Evolutionary conservation across 2,113 vertebrate species (phyloP), one percentile per base, ranked within the genome.

Genomic region (Polypterus bichir): DNA sequence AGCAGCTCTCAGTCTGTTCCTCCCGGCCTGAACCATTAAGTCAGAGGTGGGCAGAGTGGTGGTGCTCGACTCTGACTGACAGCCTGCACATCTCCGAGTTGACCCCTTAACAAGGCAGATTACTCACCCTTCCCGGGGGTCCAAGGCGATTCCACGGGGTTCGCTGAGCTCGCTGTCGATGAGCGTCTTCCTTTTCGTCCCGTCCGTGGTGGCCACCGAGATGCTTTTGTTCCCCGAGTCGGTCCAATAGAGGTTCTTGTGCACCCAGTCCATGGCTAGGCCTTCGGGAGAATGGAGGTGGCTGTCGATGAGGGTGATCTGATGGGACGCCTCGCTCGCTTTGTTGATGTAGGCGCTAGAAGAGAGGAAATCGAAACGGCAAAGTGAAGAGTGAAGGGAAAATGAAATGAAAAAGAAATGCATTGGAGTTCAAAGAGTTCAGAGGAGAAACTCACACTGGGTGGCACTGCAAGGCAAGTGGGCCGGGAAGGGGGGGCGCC

Each of bases 221-320:
- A 99, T 91, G 66, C 89, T 97, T 77, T 95, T 98, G 75, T 92
- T 92, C 66, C 95, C 93, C 0, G 96, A 99, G 78, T 99, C 96
- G 0, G 96, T 97, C 96, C 96, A 99, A 78, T 98, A 99, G 81
- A 99, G 91, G 73, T 97, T 97, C 74, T 93, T 94, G 60, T 98
- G 95, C 48, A 97, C 83, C 96, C 96, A 99, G 82, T 99, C 96
- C 46, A 97, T 85, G 0, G 96, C 96, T 72, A 99, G 80, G 44
- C 95, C 93, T 76, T 99, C 94, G 0, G 96, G 96, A 3, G 93
- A 94, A 77, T 93, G 85, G 44, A 97, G 83, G 59, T 85, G 83
- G 49, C 89, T 85, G 47, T 93, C 92, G 5, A 99, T 89, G 62
- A 99, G 77, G 3, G 86, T 88, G 67, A 88, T 76, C 75, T 97